Base-by-base conservation (phyloP, 2,113 vertebrate species). In the Bettongia penicillata region DNA sequence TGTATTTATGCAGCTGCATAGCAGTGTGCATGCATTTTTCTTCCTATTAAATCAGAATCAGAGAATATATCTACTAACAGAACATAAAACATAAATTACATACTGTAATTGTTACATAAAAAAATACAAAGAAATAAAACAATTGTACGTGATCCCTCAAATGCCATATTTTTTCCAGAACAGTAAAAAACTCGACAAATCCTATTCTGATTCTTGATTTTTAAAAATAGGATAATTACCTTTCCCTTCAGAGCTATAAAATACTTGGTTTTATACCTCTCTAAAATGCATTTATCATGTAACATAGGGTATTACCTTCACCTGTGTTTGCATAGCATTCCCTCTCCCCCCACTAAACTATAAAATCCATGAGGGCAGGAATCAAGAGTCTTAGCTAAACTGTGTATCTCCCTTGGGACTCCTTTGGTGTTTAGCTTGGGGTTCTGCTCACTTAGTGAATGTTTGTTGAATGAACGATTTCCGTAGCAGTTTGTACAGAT, bases 21-120 rank as follows among this genome's bases (percentile, higher is more conserved):
- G 94, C 95, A 96, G 48, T 24, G 9, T 43, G 6, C 2, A 84
- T 84, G 31, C 37, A n/a, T 77, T 77, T 84, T 84, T 84, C 68
- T 84, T 84, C 6, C n/a, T 84, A 55, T 16, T 93, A 91, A 93
- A 91, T 92, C 14, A 84, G 19, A 84, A 43, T 84, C 68, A 43
- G 37, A 43, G 68, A 84, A n/a, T 90, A 68, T 25, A 48, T 61
- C 49, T 23, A 92, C 68, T 57, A 53, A 14, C 14, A 89, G 4
- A 31, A 96, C 94, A 97, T 77, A 31, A 68, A 31, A 10, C 57
- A 48, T 93, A 61, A 43, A 89, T 47, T 53, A 91, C 50, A 91
- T 51, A 9, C 91, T 92, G 51, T 26, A 91, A 91, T 37, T 77
- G 68, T 53, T 31, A 94, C 48, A 48, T 50, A 50, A 48, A 93